These are phyloP conservation scores for Theristicus caerulescens DNA, from an alignment of 2,113 vertebrate genomes.

Conservation along the genomic window DNA sequence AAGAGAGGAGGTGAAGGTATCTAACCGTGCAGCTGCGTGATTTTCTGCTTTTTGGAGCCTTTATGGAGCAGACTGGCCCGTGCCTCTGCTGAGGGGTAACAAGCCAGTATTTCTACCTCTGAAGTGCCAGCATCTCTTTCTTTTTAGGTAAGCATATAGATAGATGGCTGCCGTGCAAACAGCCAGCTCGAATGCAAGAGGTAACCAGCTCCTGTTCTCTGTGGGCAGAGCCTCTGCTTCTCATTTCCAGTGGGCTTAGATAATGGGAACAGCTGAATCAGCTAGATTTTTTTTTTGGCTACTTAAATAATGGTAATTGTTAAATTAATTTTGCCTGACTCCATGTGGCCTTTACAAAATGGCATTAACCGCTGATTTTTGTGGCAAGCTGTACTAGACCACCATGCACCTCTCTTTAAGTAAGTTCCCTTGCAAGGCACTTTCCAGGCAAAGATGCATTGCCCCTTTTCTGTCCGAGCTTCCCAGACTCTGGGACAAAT, in stretches of 20 bases:
- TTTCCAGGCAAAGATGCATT: background rate
- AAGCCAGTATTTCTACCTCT: background rate
- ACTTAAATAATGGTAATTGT: background rate
- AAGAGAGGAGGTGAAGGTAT: background rate
- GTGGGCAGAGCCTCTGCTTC: background rate
- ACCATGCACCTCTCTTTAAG: accelerated
- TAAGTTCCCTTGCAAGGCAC: background rate
- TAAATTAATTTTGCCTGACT: background rate
- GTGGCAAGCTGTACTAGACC: background rate
- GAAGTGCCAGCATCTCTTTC: background rate
- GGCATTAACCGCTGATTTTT: background rate
- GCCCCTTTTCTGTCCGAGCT: background rate
- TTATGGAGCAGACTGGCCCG: background rate
- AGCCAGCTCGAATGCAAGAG: background rate
- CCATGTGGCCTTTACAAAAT: background rate
- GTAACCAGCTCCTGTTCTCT: background rate
- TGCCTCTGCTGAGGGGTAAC: background rate
- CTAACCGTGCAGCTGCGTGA: too few species aligned
- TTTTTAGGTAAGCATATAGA: too few species aligned
- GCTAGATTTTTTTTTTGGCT: background rate
- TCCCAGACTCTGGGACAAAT: background rate
- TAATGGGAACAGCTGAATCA: background rate
- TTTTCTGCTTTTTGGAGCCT: too few species aligned
- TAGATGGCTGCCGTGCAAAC: background rate
- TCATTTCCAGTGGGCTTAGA: background rate